Base-by-base conservation (phyloP, 2,888 invertebrate genomes). In the Drosophila mettleri region DNA sequence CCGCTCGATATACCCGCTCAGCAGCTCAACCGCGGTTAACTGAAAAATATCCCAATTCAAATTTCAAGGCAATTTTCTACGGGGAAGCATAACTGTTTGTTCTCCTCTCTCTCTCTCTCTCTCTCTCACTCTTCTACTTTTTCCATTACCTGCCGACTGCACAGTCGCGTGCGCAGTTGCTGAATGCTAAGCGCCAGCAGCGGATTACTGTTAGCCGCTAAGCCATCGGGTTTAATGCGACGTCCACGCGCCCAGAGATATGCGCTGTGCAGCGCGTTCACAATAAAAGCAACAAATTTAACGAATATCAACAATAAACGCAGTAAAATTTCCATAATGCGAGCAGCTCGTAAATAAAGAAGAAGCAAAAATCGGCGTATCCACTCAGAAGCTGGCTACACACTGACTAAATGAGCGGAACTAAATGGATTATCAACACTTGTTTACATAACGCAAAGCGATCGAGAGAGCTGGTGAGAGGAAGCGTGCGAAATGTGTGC, bases 21-120 rank as follows among this genome's bases (percentile, higher is more conserved):
- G 93, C 7, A 95, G 92, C 62, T 94, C 93, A 80, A 94, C 93
- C 57, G 95, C 94, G 48, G 93, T 93, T 31, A 95, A 66, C 95
- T 95, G 86, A 29, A 52, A 12, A 3, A 12, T 16, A 45, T 43
- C 3, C 24, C 27, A 18, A 7, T 16, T 12, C 0, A 16, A 16
- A 16, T 45, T 27, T n/a, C 6, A 6, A 16, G 24, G 6, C 10
- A 18, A 48, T 48, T 43, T 3, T n/a, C 41, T 24, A 22, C 20
- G 3, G 24, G 14, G 14, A 18, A 29, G 16, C 34, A 22, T 49
- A 49, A 49, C 34, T 24, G 22, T 49, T 43, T 27, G 12, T 12
- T 46, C 29, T 49, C 14, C 14, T 43, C n/a, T n/a, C n/a, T n/a
- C n/a, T n/a, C 24, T 3, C 24, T 3, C 24, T 24, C 24, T 22